Percentiles rank a stretch among this genome's conserved stretches.
phyloP scores from a whole-genome alignment of 2,113 vertebrate genomes.

The Festucalex cinctus region DNA sequence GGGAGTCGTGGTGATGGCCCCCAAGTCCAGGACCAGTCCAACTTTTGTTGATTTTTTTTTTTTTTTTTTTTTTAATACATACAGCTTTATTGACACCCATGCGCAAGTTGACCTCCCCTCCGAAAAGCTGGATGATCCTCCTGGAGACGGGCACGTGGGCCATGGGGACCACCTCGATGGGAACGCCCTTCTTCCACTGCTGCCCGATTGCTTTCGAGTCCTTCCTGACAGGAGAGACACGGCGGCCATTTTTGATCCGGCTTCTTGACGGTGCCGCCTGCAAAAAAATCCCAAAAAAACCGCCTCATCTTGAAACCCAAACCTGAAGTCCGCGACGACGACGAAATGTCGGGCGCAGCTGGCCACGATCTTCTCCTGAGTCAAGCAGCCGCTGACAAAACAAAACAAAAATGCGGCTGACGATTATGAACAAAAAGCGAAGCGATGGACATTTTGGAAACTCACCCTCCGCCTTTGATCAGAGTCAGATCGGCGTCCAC shows the following conservation, averaged over 20 bases:
- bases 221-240: conserved; percentile 74
- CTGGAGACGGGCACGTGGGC: conserved; percentile 86
- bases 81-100: conserved; percentile 97
- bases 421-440: background rate
- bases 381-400: conserved; percentile 86
- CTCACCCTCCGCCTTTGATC: conserved; percentile 98
- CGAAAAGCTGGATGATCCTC: conserved; percentile 78
- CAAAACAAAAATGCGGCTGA: background rate
- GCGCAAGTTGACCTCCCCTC: conserved; percentile 80
- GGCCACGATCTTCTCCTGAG: conserved; percentile 97
- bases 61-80: conserved; percentile 41
- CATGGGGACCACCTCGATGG: conserved; percentile 95
- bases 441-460: background rate
- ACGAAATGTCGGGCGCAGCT: conserved; percentile 90
- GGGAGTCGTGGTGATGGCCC: too few relatives aligned
- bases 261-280: background rate
- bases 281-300: too few relatives aligned
- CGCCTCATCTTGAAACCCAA: conserved; percentile 7
- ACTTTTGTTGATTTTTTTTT: too few relatives aligned
- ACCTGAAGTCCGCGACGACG: conserved; percentile 97
- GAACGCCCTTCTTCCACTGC: conserved; percentile 94
- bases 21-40: too few relatives aligned
- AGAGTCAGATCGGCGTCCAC: conserved; percentile 89
- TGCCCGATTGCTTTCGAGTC: conserved; percentile 86
- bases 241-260: background rate